phyloP scores from a whole-genome alignment of 2,888 invertebrate genomes.

The Eupithecia tripunctaria region DNA sequence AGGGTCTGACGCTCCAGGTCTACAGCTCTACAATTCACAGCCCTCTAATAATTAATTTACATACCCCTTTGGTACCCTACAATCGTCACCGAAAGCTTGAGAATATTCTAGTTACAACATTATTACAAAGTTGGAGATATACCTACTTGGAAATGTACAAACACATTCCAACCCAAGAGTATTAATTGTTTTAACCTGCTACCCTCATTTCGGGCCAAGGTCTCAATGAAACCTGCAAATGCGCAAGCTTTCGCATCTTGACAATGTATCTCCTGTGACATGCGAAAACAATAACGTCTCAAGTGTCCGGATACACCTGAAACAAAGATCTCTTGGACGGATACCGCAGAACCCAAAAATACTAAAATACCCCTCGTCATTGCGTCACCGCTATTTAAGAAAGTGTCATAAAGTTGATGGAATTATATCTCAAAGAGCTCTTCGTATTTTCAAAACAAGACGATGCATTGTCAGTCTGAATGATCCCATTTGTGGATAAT shows the following conservation, averaged over 20 bases:
- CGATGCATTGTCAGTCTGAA: neutral
- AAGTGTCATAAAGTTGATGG: neutral
- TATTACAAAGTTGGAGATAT: constrained; percentile 3
- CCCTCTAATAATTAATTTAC: constrained; percentile 1
- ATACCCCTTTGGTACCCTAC: neutral
- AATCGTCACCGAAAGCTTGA: neutral
- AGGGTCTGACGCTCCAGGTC: neutral
- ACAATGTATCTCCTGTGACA: constrained; percentile 70
- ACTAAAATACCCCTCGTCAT: neutral
- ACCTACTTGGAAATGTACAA: constrained; percentile 11
- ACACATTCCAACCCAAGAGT: constrained; percentile 16
- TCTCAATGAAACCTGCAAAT: constrained; percentile 46
- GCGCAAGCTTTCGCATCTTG: constrained; percentile 53
- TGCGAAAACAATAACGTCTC: constrained; percentile 72
- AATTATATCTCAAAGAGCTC: neutral
- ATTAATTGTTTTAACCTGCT: constrained; percentile 12
- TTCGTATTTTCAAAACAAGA: neutral
- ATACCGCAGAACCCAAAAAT: constrained; percentile 16
- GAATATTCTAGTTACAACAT: constrained; percentile 7
- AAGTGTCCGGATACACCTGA: constrained; percentile 55
- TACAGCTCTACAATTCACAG: neutral
- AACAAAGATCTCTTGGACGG: constrained; percentile 52
- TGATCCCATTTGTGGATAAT: neutral
- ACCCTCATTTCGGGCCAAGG: constrained; percentile 47
- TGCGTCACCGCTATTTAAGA: neutral